A percentile compares a stretch with the other conserved stretches of the same genome.
Conservation (phyloP, 2,797 vertebrate genomes). For the Enteromius anoplus region DNA sequence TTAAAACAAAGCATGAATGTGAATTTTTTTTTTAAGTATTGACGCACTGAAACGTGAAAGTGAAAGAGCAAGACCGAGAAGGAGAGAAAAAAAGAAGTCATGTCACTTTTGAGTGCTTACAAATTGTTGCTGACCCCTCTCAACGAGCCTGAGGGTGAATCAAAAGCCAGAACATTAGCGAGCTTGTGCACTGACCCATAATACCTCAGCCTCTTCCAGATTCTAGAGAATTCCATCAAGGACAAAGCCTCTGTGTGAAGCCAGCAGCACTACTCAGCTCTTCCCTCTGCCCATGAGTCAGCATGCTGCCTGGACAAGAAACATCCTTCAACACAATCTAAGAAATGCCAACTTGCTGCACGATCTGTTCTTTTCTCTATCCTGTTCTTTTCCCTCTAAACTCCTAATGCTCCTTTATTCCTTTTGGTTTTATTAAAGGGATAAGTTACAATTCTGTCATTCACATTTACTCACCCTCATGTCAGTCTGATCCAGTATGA, state of each 20-base stretch:
- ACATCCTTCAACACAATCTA: conserved; percentile 43
- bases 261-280: conserved; percentile 33
- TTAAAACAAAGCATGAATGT: neutral
- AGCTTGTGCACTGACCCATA: conserved; percentile 40
- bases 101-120: conserved; percentile 45
- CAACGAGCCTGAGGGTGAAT: conserved; percentile 27
- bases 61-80: neutral
- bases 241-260: conserved; percentile 45
- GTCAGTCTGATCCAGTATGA: neutral
- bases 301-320: conserved; percentile 37
- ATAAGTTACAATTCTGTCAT: neutral
- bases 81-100: conserved; percentile 21
- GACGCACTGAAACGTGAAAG: conserved; percentile 13
- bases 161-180: conserved; percentile 43
- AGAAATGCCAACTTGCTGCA: conserved; percentile 41
- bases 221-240: conserved; percentile 44
- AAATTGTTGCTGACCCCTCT: conserved; percentile 41
- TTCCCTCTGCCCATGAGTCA: conserved; percentile 39
- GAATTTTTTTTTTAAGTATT: neutral
- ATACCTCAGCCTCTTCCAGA: conserved; percentile 39
- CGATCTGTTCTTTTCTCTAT: conserved; percentile 24
- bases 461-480: neutral
- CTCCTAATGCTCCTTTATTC: neutral
- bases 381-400: conserved; percentile 8
- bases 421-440: neutral